phyloP scores from a whole-genome alignment of 1,140 invertebrate species.

The Drosophila asahinai region DNA sequence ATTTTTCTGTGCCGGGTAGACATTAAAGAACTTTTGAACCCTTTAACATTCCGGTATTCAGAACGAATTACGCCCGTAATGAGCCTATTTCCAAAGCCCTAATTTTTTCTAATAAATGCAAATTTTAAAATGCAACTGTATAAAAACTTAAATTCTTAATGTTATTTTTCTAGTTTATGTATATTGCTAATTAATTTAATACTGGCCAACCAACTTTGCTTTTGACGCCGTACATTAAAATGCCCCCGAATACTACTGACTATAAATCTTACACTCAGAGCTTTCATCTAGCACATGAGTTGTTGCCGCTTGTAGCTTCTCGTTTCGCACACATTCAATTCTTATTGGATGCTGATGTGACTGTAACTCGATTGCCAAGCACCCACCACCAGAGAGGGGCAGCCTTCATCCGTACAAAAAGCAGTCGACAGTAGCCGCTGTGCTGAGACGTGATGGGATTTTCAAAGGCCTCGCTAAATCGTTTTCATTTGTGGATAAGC shows the following conservation, averaged over 20 bases:
- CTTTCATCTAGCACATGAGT: not conserved
- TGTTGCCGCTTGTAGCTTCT: not conserved
- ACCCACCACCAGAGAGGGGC: not conserved
- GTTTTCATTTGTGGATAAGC: not conserved
- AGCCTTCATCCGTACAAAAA: not conserved
- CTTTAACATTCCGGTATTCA: too few species aligned
- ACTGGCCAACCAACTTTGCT: too few species aligned
- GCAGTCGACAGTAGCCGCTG: not conserved
- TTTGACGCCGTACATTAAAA: too few species aligned
- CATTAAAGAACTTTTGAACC: too few species aligned
- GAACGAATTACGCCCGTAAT: too few species aligned
- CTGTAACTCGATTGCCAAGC: not conserved
- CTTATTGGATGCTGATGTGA: not conserved
- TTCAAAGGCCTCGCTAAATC: not conserved
- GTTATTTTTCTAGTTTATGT: too few species aligned
- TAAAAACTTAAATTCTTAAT: too few species aligned
- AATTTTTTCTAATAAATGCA: too few species aligned
- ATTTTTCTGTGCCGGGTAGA: too few species aligned
- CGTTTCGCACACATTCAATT: constrained; percentile 1
- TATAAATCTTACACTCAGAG: not conserved
- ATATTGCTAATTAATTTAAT: too few species aligned
- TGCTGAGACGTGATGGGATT: constrained; percentile 4
- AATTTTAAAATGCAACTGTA: too few species aligned
- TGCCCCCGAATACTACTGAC: not conserved
- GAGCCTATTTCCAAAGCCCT: too few species aligned